Evolutionary conservation across 2,888 invertebrate species (phyloP), one percentile per base, ranked within the genome.

Genomic region (Portevinia maculata): DNA sequence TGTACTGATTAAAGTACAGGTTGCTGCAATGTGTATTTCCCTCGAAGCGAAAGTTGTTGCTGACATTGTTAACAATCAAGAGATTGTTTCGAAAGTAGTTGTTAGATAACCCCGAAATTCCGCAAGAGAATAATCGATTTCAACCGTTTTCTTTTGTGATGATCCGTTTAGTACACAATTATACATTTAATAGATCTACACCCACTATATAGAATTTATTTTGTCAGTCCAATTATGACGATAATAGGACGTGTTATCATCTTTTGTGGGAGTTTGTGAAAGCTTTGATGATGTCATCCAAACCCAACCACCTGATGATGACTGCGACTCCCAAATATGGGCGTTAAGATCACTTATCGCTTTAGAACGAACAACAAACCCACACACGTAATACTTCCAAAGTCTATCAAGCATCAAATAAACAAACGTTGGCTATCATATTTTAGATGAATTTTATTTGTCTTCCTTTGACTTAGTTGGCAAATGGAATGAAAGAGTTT

Each of bases 321-420:
- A 39, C 21, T 37, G n/a, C 32, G 28, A 7, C 30, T 32, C 24
- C 3, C 52, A 67, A 55, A 67, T 34, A 67, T 67, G 67, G 67
- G 67, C 44, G 67, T 55, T 44, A 19, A 67, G 41, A 53, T 17
- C 34, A 39, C 24, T 55, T 55, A 53, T 28, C 48, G 17, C 48
- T 19, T 48, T 24, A 19, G 37, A 0, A n/a, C 30, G 19, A 30
- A 24, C 0, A 37, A 8, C 37, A 30, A 41, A 41, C 11, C 17
- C 39, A 13, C 52, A 30, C 19, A 46, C 41, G 46, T 48, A 62
- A 62, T 32, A 34, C 34, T 21, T 30, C 17, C 11, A 62, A 62
- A 62, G 59, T 60, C 32, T 30, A 44, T 19, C 17, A 19, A 60
- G 15, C 15, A 9, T 28, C 24, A 24, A 24, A 2, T 24, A 24